Base-by-base conservation (phyloP, 2,888 invertebrate genomes). In the Steinernema hermaphroditum region DNA sequence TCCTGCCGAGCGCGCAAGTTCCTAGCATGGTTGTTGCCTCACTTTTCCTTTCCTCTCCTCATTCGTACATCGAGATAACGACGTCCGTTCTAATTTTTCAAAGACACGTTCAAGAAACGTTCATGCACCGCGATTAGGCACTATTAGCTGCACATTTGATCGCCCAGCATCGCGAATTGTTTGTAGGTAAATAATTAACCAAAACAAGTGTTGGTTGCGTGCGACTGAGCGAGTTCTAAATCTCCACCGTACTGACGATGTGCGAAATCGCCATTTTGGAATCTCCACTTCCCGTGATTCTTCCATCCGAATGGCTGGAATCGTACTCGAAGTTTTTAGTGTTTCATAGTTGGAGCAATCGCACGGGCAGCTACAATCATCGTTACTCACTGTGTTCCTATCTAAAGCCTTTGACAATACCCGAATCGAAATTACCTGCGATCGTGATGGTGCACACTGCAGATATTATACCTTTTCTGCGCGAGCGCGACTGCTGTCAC, bases 401-500 rank as follows among this genome's bases (percentile, higher is more conserved):
- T 54, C 29, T 6, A 27, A 37, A 37, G 12, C 37, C n/a, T n/a
- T n/a, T n/a, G n/a, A n/a, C n/a, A n/a, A n/a, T 19, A 9, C 12
- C 19, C 19, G 49, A 19, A 49, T 24, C 29, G 54, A 8, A 54
- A 54, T 54, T 54, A 54, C 54, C 54, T 27, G 27, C 27, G 22
- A 6, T 12, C 54, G 14, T 6, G 4, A 22, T 8, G 22, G 54
- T 54, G 29, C 54, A 54, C 24, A 54, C 54, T 54, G 54, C 54
- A 24, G 54, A 54, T 54, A 54, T 54, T 54, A 54, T 54, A 54
- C 54, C 54, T 54, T 27, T 22, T 27, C n/a, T 22, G 22, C 24
- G 54, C 54, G 54, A 12, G 54, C 54, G 54, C 54, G 29, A 54
- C 54, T 24, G 27, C 54, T 27, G 29, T 54, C 54, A 54, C 54